Base-by-base conservation (phyloP, 1,140 invertebrate species). In the Bombus fervidus region DNA sequence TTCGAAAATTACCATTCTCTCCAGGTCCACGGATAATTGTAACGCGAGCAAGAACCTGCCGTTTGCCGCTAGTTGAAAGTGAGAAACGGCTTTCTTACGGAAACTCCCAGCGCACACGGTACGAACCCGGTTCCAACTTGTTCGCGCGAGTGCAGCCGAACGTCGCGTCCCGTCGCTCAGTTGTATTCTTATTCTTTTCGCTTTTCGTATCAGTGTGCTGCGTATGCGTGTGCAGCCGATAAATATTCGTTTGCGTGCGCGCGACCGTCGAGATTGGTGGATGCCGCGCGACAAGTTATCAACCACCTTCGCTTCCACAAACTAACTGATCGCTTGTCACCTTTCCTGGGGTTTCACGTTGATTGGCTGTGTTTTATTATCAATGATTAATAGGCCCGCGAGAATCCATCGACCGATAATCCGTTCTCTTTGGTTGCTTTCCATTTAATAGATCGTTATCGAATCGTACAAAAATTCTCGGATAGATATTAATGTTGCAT, bases 41-140 rank as follows among this genome's bases (percentile, higher is more conserved):
- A 81, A 86, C 28, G 80, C 82, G 66, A 86, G 80, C 69, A 83
- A 88, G 80, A 82, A 87, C 80, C 28, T 28, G 6, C 18, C 71
- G 64, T 64, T n/a, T 90, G 87, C 87, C 89, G 88, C 75, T 89
- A 90, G 81, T 82, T 66, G 66, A 73, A 90, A 90, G 89, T 90
- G 89, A 90, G 89, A 90, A 90, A 89, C 88, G 22, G 37, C 89
- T 82, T 85, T 90, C 72, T 43, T 47, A 64, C 34, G 47, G 78
- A 87, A 68, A n/a, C n/a, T 90, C 86, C 41, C 89, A 90, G 87
- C 85, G 47, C 18, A 0, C 47, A 22, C 47, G 47, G 5, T 77
- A 9, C 84, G 85, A 71, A 73, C 62, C 39, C 34, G 25, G 69
- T 5, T 74, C 74, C 22, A 68, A 74, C 68, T 75, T 68, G 78